A percentile compares a stretch with the other conserved stretches of the same genome.
Evolutionary conservation across 2,888 invertebrate genomes (phyloP).

Genomic region (Seladonia tumulorum): DNA sequence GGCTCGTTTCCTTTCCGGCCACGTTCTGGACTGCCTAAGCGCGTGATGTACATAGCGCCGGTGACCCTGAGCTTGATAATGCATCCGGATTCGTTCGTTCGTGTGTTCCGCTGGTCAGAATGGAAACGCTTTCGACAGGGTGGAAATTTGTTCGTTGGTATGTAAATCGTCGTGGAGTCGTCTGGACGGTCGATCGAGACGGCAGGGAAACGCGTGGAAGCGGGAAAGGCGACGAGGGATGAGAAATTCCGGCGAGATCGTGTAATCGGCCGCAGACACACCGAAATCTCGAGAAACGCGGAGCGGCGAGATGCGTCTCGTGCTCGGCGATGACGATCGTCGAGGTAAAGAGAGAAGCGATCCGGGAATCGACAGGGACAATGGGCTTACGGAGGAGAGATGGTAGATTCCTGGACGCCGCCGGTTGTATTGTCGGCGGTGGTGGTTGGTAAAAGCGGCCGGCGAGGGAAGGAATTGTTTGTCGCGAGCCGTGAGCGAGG

Average conservation of each 20-base stretch:
- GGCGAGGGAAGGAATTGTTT: slow-evolving; percentile 31
- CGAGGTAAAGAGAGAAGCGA: background rate
- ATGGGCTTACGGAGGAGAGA: slow-evolving; percentile 46
- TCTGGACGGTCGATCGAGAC: background rate
- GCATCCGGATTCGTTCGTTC: slow-evolving; percentile 19
- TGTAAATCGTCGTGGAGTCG: background rate
- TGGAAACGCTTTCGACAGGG: background rate
- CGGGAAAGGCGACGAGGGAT: background rate
- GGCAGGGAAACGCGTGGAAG: background rate
- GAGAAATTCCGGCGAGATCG: background rate
- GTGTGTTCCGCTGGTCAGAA: background rate
- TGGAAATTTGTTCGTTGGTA: background rate
- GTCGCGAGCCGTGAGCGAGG: slow-evolving; percentile 16
- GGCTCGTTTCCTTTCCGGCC: background rate
- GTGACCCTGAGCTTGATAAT: background rate
- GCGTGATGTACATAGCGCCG: slow-evolving; percentile 5
- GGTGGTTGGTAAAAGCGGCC: slow-evolving; percentile 41
- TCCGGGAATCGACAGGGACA: slow-evolving; percentile 62
- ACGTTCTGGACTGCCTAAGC: slow-evolving; percentile 15
- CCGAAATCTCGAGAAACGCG: background rate
- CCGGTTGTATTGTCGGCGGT: slow-evolving; percentile 66
- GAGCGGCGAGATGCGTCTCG: background rate
- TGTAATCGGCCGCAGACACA: background rate
- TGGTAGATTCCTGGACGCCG: slow-evolving; percentile 40
- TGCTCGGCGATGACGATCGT: background rate